These are phyloP conservation scores for Epizoanthus stellaris DNA, from an alignment of 92 coral and sea anemone species.

Conservation along the genomic window DNA sequence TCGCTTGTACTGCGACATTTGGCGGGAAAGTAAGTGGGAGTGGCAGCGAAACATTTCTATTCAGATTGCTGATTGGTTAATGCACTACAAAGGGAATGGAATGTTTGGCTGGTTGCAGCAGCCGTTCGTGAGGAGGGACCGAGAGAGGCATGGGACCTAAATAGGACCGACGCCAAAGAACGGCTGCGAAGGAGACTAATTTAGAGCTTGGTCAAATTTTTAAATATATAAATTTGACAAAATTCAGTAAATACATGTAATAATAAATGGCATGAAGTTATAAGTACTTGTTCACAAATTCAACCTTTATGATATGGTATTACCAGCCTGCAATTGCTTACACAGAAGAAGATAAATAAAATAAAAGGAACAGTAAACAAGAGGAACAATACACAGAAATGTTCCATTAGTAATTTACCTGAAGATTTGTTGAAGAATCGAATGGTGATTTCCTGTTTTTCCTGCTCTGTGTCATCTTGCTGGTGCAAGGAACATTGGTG, in stretches of 20 bases:
- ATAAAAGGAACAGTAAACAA: too few relatives aligned
- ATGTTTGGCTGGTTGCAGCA: neutral
- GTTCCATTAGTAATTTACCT: neutral
- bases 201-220: too few relatives aligned
- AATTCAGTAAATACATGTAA: too few relatives aligned
- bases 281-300: too few relatives aligned
- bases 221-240: too few relatives aligned
- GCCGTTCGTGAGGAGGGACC: constrained; percentile 6
- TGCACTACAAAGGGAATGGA: constrained; percentile 8
- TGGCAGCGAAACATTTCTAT: neutral
- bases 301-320: too few relatives aligned
- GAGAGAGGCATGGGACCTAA: neutral
- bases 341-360: too few relatives aligned
- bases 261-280: too few relatives aligned
- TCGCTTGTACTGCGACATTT: constrained; percentile 11
- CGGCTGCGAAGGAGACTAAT: too few relatives aligned
- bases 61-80: neutral
- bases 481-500: constrained; percentile 29
- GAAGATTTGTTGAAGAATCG: constrained; percentile 6
- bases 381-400: too few relatives aligned
- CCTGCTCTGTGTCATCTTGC: constrained; percentile 20
- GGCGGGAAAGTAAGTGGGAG: constrained; percentile 12
- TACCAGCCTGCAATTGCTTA: too few relatives aligned
- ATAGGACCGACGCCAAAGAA: too few relatives aligned
- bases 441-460: constrained; percentile 7